Evolutionary conservation across 2,888 invertebrate species (phyloP).

Genomic region (Xestia c-nigrum): DNA sequence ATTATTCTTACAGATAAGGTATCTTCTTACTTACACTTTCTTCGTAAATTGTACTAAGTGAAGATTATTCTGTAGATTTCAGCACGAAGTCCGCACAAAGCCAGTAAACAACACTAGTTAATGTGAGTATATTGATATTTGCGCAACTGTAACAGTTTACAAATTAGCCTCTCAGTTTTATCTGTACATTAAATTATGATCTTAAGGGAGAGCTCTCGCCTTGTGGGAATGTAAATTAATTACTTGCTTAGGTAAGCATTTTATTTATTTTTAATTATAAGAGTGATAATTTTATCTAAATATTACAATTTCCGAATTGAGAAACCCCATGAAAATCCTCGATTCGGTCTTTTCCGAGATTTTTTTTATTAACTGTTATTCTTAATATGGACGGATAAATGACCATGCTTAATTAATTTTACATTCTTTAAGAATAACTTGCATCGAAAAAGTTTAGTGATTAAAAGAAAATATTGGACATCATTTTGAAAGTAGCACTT

Average conservation of each 20-base stretch:
- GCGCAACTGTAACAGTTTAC: constrained; percentile 79
- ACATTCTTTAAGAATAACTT: not conserved
- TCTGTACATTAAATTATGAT: constrained; percentile 76
- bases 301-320: not conserved
- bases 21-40: constrained; percentile 21
- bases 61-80: constrained; percentile 28
- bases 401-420: not conserved
- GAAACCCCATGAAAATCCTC: not conserved
- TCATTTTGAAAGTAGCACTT: constrained; percentile 22
- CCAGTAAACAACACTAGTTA: constrained; percentile 55
- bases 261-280: not conserved
- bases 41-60: constrained; percentile 30
- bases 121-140: constrained; percentile 73
- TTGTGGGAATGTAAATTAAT: constrained; percentile 2
- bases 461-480: constrained; percentile 9
- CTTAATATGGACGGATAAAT: not conserved
- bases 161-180: constrained; percentile 82
- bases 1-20: constrained; percentile 16
- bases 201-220: constrained; percentile 74
- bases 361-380: not conserved
- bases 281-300: not conserved
- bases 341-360: too few species aligned
- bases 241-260: not conserved
- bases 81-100: constrained; percentile 45
- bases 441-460: not conserved